phyloP scores from a whole-genome alignment of 2,888 invertebrate genomes.

The Amiota mariae region DNA sequence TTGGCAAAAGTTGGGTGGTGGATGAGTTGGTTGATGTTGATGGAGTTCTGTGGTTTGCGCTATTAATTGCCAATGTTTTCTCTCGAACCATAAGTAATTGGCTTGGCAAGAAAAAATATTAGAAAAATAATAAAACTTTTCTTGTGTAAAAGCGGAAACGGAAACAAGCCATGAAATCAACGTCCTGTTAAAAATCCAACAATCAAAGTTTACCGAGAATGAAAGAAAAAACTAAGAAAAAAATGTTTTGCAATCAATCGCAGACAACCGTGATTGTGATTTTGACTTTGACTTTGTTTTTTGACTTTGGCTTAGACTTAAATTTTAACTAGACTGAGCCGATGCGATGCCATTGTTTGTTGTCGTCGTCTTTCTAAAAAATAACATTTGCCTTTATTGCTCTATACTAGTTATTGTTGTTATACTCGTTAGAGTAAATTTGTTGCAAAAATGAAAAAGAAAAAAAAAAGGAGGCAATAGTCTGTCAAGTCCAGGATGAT shows the following conservation, averaged over 20 bases:
- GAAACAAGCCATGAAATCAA: constrained; percentile 37
- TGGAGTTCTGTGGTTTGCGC: constrained; percentile 9
- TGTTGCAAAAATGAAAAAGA: constrained; percentile 3
- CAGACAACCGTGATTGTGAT: neutral
- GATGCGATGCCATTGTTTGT: neutral
- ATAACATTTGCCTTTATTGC: neutral
- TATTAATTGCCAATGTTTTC: constrained; percentile 40
- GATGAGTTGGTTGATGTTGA: neutral
- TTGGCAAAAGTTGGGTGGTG: neutral
- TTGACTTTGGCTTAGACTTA: neutral
- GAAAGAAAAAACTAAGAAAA: constrained; percentile 28
- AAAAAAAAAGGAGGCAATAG: neutral
- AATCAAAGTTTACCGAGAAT: constrained; percentile 51
- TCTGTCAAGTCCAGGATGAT: too few species aligned
- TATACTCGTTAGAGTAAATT: neutral
- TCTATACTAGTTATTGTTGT: neutral
- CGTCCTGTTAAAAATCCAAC: constrained; percentile 55
- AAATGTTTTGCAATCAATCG: constrained; percentile 43
- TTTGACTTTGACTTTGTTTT: constrained; percentile 29
- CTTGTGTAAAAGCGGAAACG: constrained; percentile 33
- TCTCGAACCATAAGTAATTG: constrained; percentile 56
- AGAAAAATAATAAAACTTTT: constrained; percentile 31
- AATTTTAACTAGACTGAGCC: too few species aligned
- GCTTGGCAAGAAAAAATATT: constrained; percentile 38
- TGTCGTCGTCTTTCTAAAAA: neutral